Base-by-base conservation (phyloP, 2,888 invertebrate genomes). In the Anagyrus pseudococci region DNA sequence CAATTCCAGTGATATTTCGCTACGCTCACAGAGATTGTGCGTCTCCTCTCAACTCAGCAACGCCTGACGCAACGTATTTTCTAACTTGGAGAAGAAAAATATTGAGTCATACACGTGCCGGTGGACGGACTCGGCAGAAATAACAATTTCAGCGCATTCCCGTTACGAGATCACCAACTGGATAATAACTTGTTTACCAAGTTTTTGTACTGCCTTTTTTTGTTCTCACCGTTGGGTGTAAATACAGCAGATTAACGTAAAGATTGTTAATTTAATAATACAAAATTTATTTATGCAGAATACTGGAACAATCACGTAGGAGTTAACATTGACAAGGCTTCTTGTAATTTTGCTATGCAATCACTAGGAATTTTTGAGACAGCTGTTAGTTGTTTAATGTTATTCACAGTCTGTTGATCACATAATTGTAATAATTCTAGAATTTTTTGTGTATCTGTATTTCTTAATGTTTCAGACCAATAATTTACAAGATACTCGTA, bases 401-500 rank as follows among this genome's bases (percentile, higher is more conserved):
- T 25, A 19, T 57, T 47, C 23, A 57, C 10, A 49, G 68, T 59
- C 15, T 68, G 37, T 20, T 52, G 25, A 10, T 67, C 57, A 40
- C 70, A 72, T 33, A 62, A 50, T 52, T 44, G 44, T 22, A 74
- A 37, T 19, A 74, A 67, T 57, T 69, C 56, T 50, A 67, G 19
- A 23, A 75, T 57, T 49, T 75, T 68, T 17, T 68, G 64, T 15
- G 58, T 49, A 7, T 65, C 62, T 17, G 67, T 67, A n/a, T 64
- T 56, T 23, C 61, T 66, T 43, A 74, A 54, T 49, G 69, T 70
- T 55, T 73, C 73, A 25, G 69, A 54, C 74, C 77, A 77, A 64
- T 73, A 76, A 63, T 70, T 73, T 60, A 70, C 67, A 29, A 74
- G 67, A 54, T 72, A 73, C 10, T 71, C 65, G 10, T 68, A 63